Conservation (phyloP, 2,888 invertebrate species). For the Gryllus longicercus region DNA sequence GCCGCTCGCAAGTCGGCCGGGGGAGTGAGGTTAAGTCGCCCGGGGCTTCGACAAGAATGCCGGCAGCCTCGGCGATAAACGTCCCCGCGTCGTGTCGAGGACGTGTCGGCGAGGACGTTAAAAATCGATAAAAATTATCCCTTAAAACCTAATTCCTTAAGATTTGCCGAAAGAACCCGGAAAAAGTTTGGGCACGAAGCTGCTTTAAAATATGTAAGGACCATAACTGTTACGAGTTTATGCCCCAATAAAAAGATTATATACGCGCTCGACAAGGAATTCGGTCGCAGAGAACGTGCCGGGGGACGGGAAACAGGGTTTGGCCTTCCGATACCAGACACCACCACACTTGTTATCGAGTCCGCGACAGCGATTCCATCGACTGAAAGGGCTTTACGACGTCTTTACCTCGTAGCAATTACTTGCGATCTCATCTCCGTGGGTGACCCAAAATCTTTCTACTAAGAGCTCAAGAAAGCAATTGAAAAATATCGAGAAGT, state of each 20-base stretch:
- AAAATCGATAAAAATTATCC: conserved; percentile 11
- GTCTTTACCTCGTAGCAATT: background rate
- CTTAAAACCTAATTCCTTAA: background rate
- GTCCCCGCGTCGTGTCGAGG: background rate
- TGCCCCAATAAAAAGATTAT: conserved; percentile 3
- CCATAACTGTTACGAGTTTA: conserved; percentile 11
- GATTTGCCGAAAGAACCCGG: background rate
- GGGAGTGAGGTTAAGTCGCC: too few species aligned
- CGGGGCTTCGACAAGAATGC: background rate
- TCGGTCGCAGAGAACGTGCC: background rate
- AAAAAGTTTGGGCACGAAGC: background rate
- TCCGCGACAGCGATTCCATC: background rate
- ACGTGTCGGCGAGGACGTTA: background rate
- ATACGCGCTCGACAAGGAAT: background rate
- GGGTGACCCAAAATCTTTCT: too few species aligned
- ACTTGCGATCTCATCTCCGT: too few species aligned
- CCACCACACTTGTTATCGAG: background rate
- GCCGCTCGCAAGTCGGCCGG: too few species aligned
- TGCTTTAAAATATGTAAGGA: conserved; percentile 1
- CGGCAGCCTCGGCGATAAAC: background rate
- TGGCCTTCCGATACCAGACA: background rate
- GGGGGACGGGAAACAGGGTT: background rate
- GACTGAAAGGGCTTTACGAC: background rate
- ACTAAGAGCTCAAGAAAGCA: too few species aligned
- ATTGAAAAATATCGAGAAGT: too few species aligned